Conservation (phyloP, 2,888 invertebrate genomes). For the Acanthococcus lagerstroemiae region DNA sequence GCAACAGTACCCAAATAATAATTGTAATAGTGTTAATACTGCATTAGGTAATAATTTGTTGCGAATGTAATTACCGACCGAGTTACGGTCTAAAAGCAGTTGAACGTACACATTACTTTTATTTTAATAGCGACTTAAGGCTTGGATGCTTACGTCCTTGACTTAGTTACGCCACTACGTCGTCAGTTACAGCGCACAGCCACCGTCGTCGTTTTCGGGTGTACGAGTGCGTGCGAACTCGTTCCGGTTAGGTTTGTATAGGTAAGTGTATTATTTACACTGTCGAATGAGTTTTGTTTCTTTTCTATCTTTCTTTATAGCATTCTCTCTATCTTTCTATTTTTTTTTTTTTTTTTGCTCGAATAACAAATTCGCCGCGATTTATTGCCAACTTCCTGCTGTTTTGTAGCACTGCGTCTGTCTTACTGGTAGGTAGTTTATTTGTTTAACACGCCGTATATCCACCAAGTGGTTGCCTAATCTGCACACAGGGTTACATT, state of each 20-base stretch:
- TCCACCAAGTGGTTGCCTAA: too few species aligned
- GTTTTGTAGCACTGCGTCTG: too few species aligned
- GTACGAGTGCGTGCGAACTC: slow-evolving; percentile 23
- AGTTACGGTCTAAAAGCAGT: slow-evolving; percentile 29
- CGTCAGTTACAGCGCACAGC: too few species aligned
- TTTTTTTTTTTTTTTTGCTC: background rate
- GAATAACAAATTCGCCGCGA: too few species aligned
- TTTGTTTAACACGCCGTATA: too few species aligned
- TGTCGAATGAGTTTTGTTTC: slow-evolving; percentile 23
- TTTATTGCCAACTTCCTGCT: too few species aligned
- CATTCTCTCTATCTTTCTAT: background rate
- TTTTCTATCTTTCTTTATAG: background rate
- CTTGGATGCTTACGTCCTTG: slow-evolving; percentile 29
- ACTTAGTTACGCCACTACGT: slow-evolving; percentile 24
- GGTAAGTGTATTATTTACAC: slow-evolving; percentile 15
- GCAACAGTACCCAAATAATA: slow-evolving; percentile 16
- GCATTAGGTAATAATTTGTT: slow-evolving; percentile 29
- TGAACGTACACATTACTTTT: slow-evolving; percentile 20
- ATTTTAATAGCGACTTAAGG: slow-evolving; percentile 29
- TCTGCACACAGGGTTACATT: too few species aligned
- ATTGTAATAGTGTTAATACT: slow-evolving; percentile 17
- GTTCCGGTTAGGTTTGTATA: slow-evolving; percentile 15
- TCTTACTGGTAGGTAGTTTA: too few species aligned
- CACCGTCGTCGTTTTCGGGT: too few species aligned
- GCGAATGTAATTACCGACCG: slow-evolving; percentile 26